phyloP scores from a whole-genome alignment of 2,888 invertebrate species.

The Tanypteryx hageni region DNA sequence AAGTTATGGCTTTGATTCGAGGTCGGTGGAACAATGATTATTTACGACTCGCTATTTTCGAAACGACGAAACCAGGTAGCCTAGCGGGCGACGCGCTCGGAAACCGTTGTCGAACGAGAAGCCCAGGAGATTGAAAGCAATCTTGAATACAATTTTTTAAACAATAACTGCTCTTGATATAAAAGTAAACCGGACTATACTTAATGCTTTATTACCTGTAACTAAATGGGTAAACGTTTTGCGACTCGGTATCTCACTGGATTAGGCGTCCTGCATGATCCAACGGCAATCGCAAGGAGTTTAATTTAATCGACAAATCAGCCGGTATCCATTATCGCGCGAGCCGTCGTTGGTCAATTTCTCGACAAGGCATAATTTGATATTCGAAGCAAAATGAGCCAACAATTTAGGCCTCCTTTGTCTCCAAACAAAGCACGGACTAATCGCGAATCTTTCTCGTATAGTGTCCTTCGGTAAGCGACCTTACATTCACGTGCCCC shows the following conservation, averaged over 20 bases:
- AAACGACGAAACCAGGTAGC: background rate
- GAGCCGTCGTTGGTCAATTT: too few species aligned
- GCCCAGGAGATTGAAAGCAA: background rate
- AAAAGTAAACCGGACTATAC: background rate
- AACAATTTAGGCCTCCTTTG: too few species aligned
- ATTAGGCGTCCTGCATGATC: background rate
- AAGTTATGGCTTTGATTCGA: background rate
- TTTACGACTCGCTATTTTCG: background rate
- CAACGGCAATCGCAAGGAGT: background rate
- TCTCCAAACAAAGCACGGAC: too few species aligned
- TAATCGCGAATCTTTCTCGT: too few species aligned
- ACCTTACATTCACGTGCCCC: too few species aligned
- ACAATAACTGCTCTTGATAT: background rate
- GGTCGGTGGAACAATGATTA: background rate
- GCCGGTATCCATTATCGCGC: background rate
- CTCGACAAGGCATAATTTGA: too few species aligned
- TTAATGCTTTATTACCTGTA: background rate
- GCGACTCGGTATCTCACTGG: background rate
- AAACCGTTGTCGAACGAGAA: background rate
- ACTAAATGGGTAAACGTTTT: background rate
- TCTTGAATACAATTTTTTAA: background rate
- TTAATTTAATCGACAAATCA: background rate
- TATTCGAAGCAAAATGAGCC: too few species aligned
- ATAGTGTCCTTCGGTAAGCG: too few species aligned
- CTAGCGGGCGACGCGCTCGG: background rate